These are phyloP conservation scores for Aphaenogaster ashmeadi DNA, from an alignment of 1,140 invertebrate genomes.

Conservation along the genomic window DNA sequence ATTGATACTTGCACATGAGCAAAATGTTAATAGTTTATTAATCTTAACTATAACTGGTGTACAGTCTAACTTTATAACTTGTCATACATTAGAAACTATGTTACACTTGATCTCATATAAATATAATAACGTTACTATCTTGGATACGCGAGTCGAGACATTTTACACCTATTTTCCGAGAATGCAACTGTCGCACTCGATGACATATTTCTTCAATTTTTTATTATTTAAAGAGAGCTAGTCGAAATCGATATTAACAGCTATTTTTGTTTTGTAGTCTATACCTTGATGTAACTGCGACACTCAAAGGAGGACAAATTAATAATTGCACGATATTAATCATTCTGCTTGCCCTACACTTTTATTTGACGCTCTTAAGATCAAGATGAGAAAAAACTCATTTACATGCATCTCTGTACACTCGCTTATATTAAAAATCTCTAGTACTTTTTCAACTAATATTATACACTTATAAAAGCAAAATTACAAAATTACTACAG, in stretches of 20 bases:
- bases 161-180: neutral
- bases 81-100: conserved; percentile 20
- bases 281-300: neutral
- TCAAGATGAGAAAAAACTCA: conserved; percentile 1
- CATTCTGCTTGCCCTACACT: neutral
- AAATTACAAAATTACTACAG: neutral
- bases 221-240: conserved; percentile 4
- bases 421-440: neutral
- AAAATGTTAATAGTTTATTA: conserved; percentile 1
- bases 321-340: conserved; percentile 19
- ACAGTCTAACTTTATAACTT: neutral
- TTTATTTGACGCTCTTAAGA: conserved; percentile 1
- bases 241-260: neutral
- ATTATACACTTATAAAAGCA: conserved; percentile 2
- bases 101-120: neutral
- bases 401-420: neutral
- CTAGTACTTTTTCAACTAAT: neutral
- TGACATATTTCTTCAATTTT: conserved; percentile 18
- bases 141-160: neutral
- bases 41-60: neutral
- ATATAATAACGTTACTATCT: conserved; percentile 6
- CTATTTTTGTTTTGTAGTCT: conserved; percentile 9
- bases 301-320: conserved; percentile 13
- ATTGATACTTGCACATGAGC: neutral
- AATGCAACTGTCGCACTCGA: neutral